Conservation (phyloP, 2,888 invertebrate genomes). For the Podotricha telesiphe region DNA sequence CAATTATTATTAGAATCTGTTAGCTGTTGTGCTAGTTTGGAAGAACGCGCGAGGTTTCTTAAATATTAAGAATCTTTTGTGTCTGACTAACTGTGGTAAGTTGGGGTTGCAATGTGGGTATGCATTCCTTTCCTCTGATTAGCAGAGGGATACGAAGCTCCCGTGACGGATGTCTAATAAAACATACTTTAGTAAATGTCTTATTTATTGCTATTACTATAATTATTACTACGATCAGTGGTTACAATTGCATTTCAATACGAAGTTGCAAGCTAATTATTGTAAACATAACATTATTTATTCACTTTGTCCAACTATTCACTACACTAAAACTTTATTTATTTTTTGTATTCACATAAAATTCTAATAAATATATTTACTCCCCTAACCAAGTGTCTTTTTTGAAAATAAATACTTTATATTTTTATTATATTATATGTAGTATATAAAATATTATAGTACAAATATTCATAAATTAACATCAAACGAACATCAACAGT, state of each 20-base stretch:
- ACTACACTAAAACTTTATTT: slow-evolving; percentile 63
- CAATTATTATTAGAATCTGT: slow-evolving; percentile 32
- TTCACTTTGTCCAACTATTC: slow-evolving; percentile 26
- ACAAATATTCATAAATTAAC: slow-evolving; percentile 19
- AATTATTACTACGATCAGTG: slow-evolving; percentile 35
- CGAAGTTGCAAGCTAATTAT: slow-evolving; percentile 37
- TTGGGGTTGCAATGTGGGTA: slow-evolving; percentile 52
- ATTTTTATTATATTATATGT: slow-evolving; percentile 7
- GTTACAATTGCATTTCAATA: slow-evolving; percentile 42
- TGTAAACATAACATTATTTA: slow-evolving; percentile 42
- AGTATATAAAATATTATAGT: slow-evolving; percentile 11
- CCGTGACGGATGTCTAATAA: slow-evolving; percentile 49
- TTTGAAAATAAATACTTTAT: slow-evolving; percentile 22
- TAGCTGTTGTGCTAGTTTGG: slow-evolving; percentile 39
- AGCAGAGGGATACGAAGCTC: slow-evolving; percentile 81
- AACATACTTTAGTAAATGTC: slow-evolving; percentile 31
- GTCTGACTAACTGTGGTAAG: slow-evolving; percentile 32
- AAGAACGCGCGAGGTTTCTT: slow-evolving; percentile 33
- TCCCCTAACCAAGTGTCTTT: slow-evolving; percentile 48
- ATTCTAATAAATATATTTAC: slow-evolving; percentile 66
- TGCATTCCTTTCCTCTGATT: slow-evolving; percentile 76
- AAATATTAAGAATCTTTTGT: slow-evolving; percentile 28
- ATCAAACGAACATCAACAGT: slow-evolving; percentile 12
- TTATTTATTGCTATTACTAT: slow-evolving; percentile 29
- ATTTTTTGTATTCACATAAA: slow-evolving; percentile 68